Base-by-base conservation (phyloP, 2,797 vertebrate genomes). In the Acanthurus tractus region DNA sequence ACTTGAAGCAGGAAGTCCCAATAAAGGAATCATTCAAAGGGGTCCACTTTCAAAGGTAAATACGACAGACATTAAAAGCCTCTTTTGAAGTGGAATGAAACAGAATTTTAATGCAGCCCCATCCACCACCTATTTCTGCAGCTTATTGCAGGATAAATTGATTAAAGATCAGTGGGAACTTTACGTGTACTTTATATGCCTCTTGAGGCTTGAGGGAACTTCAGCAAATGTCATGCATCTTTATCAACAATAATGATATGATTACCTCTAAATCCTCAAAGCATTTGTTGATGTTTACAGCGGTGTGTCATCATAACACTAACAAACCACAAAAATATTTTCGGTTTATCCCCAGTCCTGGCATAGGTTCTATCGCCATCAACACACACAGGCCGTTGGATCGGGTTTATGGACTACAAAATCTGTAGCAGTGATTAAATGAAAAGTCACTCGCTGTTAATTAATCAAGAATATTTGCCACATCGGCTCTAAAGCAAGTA, bases 101-200 rank as follows among this genome's bases (percentile, higher is more conserved):
- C 70, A 80, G 79, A 88, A 90, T 90, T 84, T 84, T 76, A 86
- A 90, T 89, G 88, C 81, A 64, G 58, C 65, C 2, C 82, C 80
- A 74, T 75, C 82, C 66, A 69, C 69, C 67, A 69, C 76, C 78
- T 76, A 78, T 76, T 72, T 81, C 84, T 83, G 68, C 82, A 74
- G 81, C 82, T 86, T 83, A 90, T 78, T 80, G 89, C 80, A 20
- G 64, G 68, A 86, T 76, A 82, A 92, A 90, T 89, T 89, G 85
- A 91, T 92, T 90, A 86, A 84, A 88, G 88, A 90, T 91, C 85
- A 89, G 86, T 84, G 81, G 70, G 71, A 88, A 86, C 82, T 84
- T 77, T 57, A 49, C 57, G 63, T 78, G 59, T 66, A 54, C 85
- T 83, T 75, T 46, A 55, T 74, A 78, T 76, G 75, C 65, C 67